Evolutionary conservation across 2,113 vertebrate species (phyloP).

Genomic region (Phyllostomus hastatus): DNA sequence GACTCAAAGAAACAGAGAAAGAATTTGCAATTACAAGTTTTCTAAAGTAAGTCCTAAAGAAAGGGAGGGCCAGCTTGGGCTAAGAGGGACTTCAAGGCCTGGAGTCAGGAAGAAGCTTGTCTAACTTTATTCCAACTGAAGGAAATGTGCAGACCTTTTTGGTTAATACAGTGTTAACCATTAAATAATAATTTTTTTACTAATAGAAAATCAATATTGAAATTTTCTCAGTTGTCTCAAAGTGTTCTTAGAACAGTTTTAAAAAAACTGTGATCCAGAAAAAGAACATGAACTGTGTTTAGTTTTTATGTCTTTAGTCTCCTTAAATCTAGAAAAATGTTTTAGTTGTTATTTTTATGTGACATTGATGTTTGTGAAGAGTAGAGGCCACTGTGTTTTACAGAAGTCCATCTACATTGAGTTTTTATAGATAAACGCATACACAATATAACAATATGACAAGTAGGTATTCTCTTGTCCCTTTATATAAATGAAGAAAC

Average conservation of each 20-base stretch:
- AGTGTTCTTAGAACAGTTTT: background rate
- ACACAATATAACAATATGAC: background rate
- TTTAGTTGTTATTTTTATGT: background rate
- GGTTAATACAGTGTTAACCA: background rate
- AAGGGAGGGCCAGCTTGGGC: background rate
- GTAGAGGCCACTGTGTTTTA: background rate
- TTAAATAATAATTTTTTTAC: background rate
- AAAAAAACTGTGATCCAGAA: background rate
- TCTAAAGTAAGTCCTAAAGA: background rate
- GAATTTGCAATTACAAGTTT: background rate
- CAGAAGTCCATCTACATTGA: background rate
- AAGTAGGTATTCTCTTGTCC: background rate
- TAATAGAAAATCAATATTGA: background rate
- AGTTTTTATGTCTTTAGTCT: background rate
- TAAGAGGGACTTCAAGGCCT: background rate
- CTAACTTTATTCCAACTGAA: background rate
- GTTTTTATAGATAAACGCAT: background rate
- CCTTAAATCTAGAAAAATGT: background rate
- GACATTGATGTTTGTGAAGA: background rate
- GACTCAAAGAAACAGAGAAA: background rate
- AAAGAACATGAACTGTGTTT: background rate
- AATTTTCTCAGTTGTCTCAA: background rate
- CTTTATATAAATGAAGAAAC: background rate
- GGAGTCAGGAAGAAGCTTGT: background rate
- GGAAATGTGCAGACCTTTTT: background rate